Percentiles rank a stretch among this genome's conserved stretches.
These are phyloP conservation scores for Eristalinus aeneus DNA, from an alignment of 2,888 invertebrate species.

Conservation along the genomic window DNA sequence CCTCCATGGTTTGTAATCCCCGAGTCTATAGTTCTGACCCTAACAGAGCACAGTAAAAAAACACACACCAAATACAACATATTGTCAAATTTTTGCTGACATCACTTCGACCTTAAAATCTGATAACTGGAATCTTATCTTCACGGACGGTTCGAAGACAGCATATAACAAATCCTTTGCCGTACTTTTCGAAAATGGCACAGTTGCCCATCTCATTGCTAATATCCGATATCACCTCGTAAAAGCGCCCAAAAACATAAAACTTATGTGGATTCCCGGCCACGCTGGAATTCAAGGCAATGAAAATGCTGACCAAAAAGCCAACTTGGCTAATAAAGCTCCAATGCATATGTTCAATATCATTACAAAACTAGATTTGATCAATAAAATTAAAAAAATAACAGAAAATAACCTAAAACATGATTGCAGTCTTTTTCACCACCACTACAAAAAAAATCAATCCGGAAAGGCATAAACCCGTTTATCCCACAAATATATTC, in stretches of 20 bases:
- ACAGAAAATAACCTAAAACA: no score
- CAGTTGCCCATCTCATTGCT: slow-evolving; percentile 14
- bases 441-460: slow-evolving; percentile 10
- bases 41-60: no score
- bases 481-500: background rate
- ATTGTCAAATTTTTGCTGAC: no score
- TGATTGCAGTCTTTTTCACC: no score
- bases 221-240: slow-evolving; percentile 15
- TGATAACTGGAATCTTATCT: slow-evolving; percentile 17
- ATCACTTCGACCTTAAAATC: no score
- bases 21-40: background rate
- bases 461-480: background rate
- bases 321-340: no score
- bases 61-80: no score
- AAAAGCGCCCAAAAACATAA: slow-evolving; percentile 18
- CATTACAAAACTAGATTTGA: no score
- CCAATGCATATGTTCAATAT: background rate
- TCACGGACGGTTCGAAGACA: slow-evolving; percentile 35
- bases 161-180: slow-evolving; percentile 35
- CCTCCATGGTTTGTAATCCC: slow-evolving; percentile 12
- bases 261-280: slow-evolving; percentile 43
- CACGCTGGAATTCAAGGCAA: slow-evolving; percentile 18
- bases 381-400: no score
- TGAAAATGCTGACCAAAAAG: no score
- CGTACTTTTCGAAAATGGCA: slow-evolving; percentile 27